Evolutionary conservation across 2,113 vertebrate genomes (phyloP).

Genomic region (Egretta garzetta): DNA sequence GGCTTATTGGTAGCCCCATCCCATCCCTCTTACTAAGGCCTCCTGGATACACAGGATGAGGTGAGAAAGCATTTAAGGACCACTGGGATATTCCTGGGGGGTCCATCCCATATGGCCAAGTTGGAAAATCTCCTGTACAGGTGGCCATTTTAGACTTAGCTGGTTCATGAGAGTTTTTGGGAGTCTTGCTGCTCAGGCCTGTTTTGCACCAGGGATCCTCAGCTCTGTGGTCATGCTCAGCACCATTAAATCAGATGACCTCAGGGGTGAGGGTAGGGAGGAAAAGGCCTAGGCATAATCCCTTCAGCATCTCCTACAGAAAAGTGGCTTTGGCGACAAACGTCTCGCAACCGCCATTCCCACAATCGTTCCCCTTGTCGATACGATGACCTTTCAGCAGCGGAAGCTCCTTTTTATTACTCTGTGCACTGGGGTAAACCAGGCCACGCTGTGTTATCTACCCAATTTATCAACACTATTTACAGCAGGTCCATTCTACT

Average conservation of each 20-base stretch:
- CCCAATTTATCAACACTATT: conserved; percentile 75
- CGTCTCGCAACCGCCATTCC: neutral
- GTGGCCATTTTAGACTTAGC: neutral
- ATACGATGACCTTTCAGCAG: conserved; percentile 66
- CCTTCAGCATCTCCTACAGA: neutral
- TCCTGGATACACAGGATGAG: neutral
- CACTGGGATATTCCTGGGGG: rapidly evolving
- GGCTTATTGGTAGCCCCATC: neutral
- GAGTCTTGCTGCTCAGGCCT: neutral
- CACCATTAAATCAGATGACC: neutral
- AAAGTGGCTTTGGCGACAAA: neutral
- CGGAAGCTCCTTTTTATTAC: conserved; percentile 68
- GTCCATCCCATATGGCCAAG: rapidly evolving
- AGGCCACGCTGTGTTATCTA: conserved; percentile 66
- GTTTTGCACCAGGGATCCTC: neutral
- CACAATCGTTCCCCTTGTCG: conserved; percentile 25
- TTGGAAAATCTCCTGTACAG: neutral
- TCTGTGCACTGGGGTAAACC: conserved; percentile 64
- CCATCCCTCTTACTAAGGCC: neutral
- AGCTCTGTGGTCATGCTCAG: neutral
- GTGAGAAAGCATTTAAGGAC: neutral
- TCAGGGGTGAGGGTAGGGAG: neutral
- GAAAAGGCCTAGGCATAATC: neutral
- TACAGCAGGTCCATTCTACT: conserved; percentile 66
- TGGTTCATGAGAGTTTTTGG: neutral